phyloP scores from a whole-genome alignment of 2,113 vertebrate species.

The Pseudorasbora parva region DNA sequence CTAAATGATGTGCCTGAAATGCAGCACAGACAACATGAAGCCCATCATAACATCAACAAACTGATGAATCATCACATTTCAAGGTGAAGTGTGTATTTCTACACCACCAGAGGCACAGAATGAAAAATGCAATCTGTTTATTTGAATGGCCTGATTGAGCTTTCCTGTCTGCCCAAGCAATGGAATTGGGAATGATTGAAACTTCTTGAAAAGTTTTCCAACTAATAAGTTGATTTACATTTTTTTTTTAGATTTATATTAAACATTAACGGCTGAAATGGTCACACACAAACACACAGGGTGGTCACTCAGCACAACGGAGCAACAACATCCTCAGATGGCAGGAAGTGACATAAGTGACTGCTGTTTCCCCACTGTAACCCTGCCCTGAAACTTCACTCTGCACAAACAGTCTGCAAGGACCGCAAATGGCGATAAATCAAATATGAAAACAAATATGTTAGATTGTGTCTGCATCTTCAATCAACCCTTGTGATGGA shows the following conservation, averaged over 20 bases:
- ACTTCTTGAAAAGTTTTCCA: too few species aligned
- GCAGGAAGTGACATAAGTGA: background rate
- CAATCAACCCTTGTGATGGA: background rate
- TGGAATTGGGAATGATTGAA: background rate
- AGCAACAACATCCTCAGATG: background rate
- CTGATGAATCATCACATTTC: background rate
- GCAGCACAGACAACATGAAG: background rate
- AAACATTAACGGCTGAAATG: background rate
- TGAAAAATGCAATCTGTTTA: background rate
- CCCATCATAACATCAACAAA: background rate
- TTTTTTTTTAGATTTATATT: too few species aligned
- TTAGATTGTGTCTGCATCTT: background rate
- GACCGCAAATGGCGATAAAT: background rate
- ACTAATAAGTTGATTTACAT: too few species aligned
- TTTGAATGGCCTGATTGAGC: background rate
- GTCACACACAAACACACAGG: background rate
- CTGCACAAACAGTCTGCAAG: background rate
- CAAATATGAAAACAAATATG: background rate
- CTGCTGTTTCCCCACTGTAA: background rate
- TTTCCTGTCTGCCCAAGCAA: background rate
- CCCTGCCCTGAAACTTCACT: background rate
- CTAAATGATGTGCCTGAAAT: background rate
- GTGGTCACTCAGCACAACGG: background rate
- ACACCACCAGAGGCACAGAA: background rate
- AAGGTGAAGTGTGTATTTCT: background rate